Evolutionary conservation across 2,113 vertebrate species (phyloP).

Genomic region (Sakesphorus luctuosus): DNA sequence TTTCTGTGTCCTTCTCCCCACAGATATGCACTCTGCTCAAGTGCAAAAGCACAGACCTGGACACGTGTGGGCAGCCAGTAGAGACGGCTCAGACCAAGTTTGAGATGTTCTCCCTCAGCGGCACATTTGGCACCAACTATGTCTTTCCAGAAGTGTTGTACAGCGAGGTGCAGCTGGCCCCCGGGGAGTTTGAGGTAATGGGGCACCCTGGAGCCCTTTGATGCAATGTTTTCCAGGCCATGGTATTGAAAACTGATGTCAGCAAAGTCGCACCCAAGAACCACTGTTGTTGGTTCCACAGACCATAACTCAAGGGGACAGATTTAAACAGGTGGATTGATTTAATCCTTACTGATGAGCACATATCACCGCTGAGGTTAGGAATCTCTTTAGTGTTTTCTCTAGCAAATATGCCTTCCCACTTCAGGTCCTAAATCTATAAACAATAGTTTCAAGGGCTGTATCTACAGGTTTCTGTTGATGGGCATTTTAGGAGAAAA

Average conservation of each 20-base stretch:
- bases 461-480: neutral
- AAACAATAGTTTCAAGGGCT: neutral
- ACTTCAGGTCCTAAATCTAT: neutral
- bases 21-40: constrained; percentile 76
- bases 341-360: neutral
- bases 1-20: neutral
- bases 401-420: neutral
- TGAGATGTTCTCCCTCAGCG: constrained; percentile 75
- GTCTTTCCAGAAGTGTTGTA: constrained; percentile 80
- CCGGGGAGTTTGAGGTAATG: constrained; percentile 72
- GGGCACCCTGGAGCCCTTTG: neutral
- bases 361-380: neutral
- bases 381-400: neutral
- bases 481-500: neutral
- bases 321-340: neutral
- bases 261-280: neutral
- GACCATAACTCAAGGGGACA: neutral
- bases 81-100: constrained; percentile 68
- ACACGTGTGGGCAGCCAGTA: constrained; percentile 48
- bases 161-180: constrained; percentile 68
- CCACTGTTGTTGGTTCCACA: neutral
- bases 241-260: neutral
- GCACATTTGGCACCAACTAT: constrained; percentile 70
- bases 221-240: neutral
- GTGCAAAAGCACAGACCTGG: constrained; percentile 38